These are phyloP conservation scores for Lutraria lutraria DNA, from an alignment of 2,888 invertebrate species.

Conservation along the genomic window DNA sequence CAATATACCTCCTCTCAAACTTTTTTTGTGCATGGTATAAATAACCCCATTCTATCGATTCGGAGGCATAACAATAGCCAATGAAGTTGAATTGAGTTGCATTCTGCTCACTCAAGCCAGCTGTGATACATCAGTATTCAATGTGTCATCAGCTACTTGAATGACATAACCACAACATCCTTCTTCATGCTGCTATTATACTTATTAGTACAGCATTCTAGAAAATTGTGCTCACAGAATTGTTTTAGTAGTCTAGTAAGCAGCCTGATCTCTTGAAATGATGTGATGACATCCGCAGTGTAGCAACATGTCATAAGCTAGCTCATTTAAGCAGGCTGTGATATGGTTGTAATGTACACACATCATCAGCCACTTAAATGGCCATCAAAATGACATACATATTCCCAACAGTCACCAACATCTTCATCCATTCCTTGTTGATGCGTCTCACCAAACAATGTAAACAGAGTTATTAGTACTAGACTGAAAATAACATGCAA, in stretches of 20 bases:
- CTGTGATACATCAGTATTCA: conserved; percentile 65
- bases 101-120: conserved; percentile 71
- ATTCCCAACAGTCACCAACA: background rate
- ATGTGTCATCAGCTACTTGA: conserved; percentile 64
- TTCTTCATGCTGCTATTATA: background rate
- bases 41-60: too few relatives aligned
- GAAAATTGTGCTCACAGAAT: background rate
- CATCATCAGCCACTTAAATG: conserved; percentile 74
- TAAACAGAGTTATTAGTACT: background rate
- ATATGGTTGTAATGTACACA: conserved; percentile 62
- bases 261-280: too few relatives aligned
- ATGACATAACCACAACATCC: conserved; percentile 43
- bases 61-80: too few relatives aligned
- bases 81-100: background rate
- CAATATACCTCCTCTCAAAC: too few relatives aligned
- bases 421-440: background rate
- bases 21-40: too few relatives aligned
- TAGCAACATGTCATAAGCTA: conserved; percentile 40
- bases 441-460: background rate
- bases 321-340: conserved; percentile 76
- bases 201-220: background rate
- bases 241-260: too few relatives aligned
- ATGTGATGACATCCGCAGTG: background rate
- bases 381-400: conserved; percentile 33
- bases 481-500: too few relatives aligned